A percentile compares a stretch with the other conserved stretches of the same genome.
Conservation (phyloP, 2,797 vertebrate species). For the Bryconaethiops microstoma region DNA sequence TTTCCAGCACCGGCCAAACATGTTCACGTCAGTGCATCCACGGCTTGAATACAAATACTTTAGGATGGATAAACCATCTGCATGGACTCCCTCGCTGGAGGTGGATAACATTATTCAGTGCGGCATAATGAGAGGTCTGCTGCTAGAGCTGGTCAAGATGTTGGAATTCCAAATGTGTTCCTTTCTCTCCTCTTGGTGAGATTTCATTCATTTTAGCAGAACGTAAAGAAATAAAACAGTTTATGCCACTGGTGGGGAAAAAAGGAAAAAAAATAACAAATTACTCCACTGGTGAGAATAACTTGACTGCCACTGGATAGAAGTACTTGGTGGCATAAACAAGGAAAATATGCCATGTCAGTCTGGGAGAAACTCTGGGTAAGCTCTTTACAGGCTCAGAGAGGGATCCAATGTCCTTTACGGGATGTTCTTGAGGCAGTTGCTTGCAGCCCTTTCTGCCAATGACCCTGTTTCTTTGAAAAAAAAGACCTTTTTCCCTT, state of each 20-base stretch:
- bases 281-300: not conserved
- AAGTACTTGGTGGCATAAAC: conserved; percentile 14
- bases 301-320: not conserved
- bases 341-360: conserved; percentile 5
- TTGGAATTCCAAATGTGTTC: too few species aligned
- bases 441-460: not conserved
- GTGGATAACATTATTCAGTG: not conserved
- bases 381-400: conserved; percentile 12
- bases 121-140: not conserved
- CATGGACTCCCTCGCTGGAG: not conserved
- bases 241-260: not conserved
- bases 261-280: not conserved
- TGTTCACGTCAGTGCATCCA: not conserved
- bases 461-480: conserved; percentile 6
- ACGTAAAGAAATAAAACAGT: not conserved
- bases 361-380: not conserved
- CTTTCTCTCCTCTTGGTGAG: conserved; percentile 9
- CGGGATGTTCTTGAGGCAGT: conserved; percentile 11
- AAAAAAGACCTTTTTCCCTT: not conserved
- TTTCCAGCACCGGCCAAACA: not conserved
- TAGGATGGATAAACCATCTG: not conserved
- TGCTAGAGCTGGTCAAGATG: not conserved
- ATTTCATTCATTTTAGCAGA: not conserved
- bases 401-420: conserved; percentile 13
- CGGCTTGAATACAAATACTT: conserved; percentile 14